Evolutionary conservation across 1,140 invertebrate species (phyloP), one percentile per base, ranked within the genome.

Genomic region (Cephus cinctus): DNA sequence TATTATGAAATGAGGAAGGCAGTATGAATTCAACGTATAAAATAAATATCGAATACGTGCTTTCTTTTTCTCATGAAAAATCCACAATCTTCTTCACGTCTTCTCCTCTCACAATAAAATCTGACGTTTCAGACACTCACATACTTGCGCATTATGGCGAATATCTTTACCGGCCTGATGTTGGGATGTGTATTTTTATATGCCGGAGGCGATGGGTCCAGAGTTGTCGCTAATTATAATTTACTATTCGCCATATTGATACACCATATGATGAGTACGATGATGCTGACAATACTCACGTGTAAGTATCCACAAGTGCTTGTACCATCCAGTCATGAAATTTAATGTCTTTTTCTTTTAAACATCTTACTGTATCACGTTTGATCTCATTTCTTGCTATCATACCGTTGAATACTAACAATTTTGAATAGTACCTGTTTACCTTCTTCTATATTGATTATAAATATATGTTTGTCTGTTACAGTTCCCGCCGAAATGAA

Each of bases 401-500:
- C n/a, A n/a, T n/a, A n/a, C n/a, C n/a, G n/a, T n/a, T n/a, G n/a
- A n/a, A n/a, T n/a, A n/a, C n/a, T n/a, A n/a, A n/a, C n/a, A n/a
- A n/a, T n/a, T n/a, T n/a, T n/a, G n/a, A n/a, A n/a, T n/a, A n/a
- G n/a, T n/a, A n/a, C n/a, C n/a, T n/a, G n/a, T n/a, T n/a, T n/a
- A n/a, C n/a, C n/a, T n/a, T n/a, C n/a, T n/a, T n/a, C n/a, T n/a
- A n/a, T n/a, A n/a, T n/a, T n/a, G n/a, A n/a, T n/a, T n/a, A n/a
- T n/a, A n/a, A n/a, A n/a, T n/a, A n/a, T n/a, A n/a, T n/a, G n/a
- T n/a, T n/a, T n/a, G n/a, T n/a, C 56, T 48, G 67, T 83, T 82
- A n/a, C 80, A 95, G 91, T 97, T 77, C 94, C 94, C 1, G 83
- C 85, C 47, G 94, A 97, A 77, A 93, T 96, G 86, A 85, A 80